Evolutionary conservation across 2,113 vertebrate species (phyloP).

Genomic region (Emberiza fucata): DNA sequence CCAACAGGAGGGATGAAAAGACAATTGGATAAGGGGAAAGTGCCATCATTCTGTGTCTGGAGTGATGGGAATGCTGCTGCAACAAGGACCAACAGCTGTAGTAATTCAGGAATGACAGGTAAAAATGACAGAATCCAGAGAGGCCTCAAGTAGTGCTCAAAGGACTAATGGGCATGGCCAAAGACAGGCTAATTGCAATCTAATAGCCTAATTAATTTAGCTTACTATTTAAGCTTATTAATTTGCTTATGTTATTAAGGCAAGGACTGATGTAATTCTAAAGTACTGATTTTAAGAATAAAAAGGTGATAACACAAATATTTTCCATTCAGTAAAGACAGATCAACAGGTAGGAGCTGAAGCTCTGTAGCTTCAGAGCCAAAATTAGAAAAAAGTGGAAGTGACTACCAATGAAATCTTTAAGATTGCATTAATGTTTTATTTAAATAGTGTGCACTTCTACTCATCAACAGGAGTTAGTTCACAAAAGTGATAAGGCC

Average conservation of each 20-base stretch:
- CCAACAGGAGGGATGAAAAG: neutral
- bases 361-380: neutral
- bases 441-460: neutral
- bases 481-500: neutral
- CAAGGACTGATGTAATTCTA: neutral
- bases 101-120: accelerated
- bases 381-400: neutral
- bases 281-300: neutral
- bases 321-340: neutral
- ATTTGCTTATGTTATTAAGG: neutral
- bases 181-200: neutral
- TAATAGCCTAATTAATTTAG: neutral
- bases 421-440: neutral
- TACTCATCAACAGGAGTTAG: neutral
- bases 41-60: accelerated
- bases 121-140: neutral
- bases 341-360: neutral
- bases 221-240: conserved; percentile 4
- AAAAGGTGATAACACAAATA: neutral
- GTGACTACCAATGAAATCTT: neutral
- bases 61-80: neutral
- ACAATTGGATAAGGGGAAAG: neutral
- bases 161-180: neutral
- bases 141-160: neutral
- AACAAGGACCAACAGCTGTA: accelerated